A percentile compares a stretch with the other conserved stretches of the same genome.
These are phyloP conservation scores for Apamea epomidion DNA, from an alignment of 2,888 invertebrate genomes.

Conservation along the genomic window DNA sequence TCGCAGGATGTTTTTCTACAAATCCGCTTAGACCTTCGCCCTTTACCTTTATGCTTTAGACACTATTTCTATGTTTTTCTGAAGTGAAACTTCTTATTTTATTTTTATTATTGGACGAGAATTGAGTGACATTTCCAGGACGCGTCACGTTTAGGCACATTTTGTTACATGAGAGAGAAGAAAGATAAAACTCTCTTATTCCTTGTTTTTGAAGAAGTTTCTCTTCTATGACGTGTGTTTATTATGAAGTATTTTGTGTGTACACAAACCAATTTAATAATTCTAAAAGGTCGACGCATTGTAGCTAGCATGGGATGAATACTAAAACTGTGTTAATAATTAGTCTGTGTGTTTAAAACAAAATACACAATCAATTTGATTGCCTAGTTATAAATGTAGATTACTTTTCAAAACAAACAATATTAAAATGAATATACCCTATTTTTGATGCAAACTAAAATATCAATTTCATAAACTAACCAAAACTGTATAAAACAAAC, in stretches of 20 bases:
- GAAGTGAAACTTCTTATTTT: background rate
- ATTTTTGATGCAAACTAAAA: conserved; percentile 21
- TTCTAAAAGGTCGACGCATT: background rate
- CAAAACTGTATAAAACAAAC: conserved; percentile 20
- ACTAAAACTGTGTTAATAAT: background rate
- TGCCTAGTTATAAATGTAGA: conserved; percentile 4
- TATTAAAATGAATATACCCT: background rate
- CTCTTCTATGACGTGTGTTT: background rate
- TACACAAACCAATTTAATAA: background rate
- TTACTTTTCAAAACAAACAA: conserved; percentile 11
- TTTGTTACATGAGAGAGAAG: background rate
- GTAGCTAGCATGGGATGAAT: background rate
- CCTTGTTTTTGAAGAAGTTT: background rate
- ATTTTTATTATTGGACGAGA: background rate
- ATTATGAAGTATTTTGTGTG: background rate
- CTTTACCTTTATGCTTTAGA: background rate
- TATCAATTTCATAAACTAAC: conserved; percentile 35
- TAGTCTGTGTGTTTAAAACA: background rate
- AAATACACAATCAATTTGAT: background rate
- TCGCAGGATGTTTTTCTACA: background rate
- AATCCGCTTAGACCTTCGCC: background rate
- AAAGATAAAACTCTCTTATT: background rate
- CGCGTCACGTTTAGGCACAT: no score
- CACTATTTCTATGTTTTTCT: background rate
- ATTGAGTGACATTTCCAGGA: background rate